Percentiles rank a stretch among this genome's conserved stretches.
Evolutionary conservation across 2,888 invertebrate species (phyloP).

Genomic region (Augiades crinisus): DNA sequence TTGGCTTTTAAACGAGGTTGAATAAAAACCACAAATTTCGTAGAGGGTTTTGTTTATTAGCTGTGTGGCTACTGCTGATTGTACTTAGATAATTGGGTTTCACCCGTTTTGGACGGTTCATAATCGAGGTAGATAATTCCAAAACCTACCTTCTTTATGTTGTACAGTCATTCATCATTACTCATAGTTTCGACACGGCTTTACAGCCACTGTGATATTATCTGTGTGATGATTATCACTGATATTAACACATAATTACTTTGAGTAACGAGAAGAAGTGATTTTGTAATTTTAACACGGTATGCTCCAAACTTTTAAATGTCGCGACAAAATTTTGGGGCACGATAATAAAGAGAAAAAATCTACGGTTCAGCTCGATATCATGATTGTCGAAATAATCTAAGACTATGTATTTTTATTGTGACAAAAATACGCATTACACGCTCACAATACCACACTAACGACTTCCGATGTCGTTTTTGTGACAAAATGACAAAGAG

Average conservation of each 20-base stretch:
- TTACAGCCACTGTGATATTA: neutral
- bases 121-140: neutral
- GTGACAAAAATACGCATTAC: too few species aligned
- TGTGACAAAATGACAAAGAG: too few species aligned
- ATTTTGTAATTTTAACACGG: slow-evolving; percentile 8
- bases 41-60: too few species aligned
- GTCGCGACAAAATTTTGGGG: too few species aligned
- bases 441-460: too few species aligned
- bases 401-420: too few species aligned
- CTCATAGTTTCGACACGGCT: slow-evolving; percentile 4
- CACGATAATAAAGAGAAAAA: neutral
- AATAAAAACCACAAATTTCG: neutral
- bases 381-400: too few species aligned
- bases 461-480: too few species aligned
- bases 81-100: neutral
- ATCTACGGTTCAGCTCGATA: too few species aligned
- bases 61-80: too few species aligned
- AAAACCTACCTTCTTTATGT: neutral
- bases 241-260: slow-evolving; percentile 8
- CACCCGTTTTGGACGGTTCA: neutral
- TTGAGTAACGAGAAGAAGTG: slow-evolving; percentile 1
- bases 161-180: slow-evolving; percentile 4
- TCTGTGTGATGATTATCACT: slow-evolving; percentile 7
- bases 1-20: too few species aligned
- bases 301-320: too few species aligned